Evolutionary conservation across 2,888 invertebrate species (phyloP).

Genomic region (Cecidostiba fungosa): DNA sequence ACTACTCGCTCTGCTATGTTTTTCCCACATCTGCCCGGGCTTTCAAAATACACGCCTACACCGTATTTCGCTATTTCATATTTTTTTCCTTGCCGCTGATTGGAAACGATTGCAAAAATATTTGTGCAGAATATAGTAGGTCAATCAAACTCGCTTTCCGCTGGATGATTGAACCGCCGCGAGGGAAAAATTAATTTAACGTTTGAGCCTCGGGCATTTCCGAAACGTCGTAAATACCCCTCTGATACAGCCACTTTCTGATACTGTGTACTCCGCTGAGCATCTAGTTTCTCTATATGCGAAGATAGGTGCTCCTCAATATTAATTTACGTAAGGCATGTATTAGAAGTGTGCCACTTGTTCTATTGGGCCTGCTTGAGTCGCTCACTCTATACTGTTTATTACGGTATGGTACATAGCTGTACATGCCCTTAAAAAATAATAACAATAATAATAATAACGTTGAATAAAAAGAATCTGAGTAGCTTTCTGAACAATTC

Average conservation of each 20-base stretch:
- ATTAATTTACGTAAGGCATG: too few species aligned
- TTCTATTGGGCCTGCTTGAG: too few species aligned
- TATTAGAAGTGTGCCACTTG: too few species aligned
- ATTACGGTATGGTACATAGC: too few species aligned
- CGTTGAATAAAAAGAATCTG: neutral
- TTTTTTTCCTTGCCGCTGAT: conserved; percentile 48
- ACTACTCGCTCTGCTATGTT: neutral
- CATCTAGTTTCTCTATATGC: too few species aligned
- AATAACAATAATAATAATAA: too few species aligned
- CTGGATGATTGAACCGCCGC: conserved; percentile 62
- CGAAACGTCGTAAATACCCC: conserved; percentile 43
- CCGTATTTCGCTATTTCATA: neutral
- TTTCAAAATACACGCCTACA: neutral
- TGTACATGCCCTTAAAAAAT: too few species aligned
- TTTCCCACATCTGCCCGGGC: neutral
- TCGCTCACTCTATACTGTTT: too few species aligned
- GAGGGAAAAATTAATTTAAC: conserved; percentile 73
- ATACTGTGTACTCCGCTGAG: neutral
- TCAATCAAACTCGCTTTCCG: conserved; percentile 60
- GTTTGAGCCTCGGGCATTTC: conserved; percentile 13
- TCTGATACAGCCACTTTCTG: neutral
- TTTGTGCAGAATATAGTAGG: conserved; percentile 31
- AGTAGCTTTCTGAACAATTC: neutral
- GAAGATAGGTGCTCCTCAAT: too few species aligned
- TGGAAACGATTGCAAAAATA: conserved; percentile 54